Conservation (phyloP, 2,888 invertebrate species). For the Pristionchus entomophagus region DNA sequence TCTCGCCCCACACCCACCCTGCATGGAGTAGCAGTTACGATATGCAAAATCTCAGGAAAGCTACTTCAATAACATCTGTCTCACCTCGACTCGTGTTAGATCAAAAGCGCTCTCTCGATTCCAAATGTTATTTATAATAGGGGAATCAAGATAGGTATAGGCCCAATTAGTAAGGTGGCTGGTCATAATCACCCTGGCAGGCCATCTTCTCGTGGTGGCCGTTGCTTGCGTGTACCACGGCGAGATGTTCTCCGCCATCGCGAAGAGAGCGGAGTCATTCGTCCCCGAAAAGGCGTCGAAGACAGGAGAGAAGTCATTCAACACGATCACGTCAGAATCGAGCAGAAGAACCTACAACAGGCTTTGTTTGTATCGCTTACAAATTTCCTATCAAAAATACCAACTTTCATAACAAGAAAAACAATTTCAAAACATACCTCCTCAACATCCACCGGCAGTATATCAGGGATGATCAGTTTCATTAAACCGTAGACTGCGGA, state of each 20-base stretch:
- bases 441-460: slow-evolving; percentile 45
- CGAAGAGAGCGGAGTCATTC: slow-evolving; percentile 50
- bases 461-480: slow-evolving; percentile 59
- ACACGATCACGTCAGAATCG: slow-evolving; percentile 32
- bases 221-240: slow-evolving; percentile 53
- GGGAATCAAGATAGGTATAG: too few species aligned
- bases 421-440: neutral
- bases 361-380: too few species aligned
- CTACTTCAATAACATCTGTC: too few species aligned
- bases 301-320: neutral
- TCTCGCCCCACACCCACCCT: too few species aligned
- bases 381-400: too few species aligned
- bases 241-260: slow-evolving; percentile 58
- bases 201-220: slow-evolving; percentile 40
- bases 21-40: too few species aligned
- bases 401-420: too few species aligned
- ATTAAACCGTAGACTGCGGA: slow-evolving; percentile 56
- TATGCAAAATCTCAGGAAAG: too few species aligned
- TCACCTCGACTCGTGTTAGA: too few species aligned
- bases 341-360: slow-evolving; percentile 24
- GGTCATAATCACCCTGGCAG: slow-evolving; percentile 28
- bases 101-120: too few species aligned
- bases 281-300: slow-evolving; percentile 36
- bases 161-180: too few species aligned
- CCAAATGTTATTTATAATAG: too few species aligned